Evolutionary conservation across 1,140 invertebrate genomes (phyloP), one percentile per base, ranked within the genome.

Genomic region (Riptortus pedestris): DNA sequence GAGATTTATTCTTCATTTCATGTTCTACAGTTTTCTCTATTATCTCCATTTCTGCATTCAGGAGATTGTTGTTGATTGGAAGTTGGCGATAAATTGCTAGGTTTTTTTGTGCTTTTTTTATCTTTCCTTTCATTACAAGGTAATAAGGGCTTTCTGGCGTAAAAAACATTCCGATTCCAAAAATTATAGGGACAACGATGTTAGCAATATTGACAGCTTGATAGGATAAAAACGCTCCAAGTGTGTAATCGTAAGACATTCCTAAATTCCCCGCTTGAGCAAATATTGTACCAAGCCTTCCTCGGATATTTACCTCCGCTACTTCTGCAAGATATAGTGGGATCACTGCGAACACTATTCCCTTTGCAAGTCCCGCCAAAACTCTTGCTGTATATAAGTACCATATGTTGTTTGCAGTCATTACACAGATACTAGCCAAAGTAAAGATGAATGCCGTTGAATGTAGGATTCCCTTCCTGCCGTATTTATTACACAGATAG

Each of bases 271-370:
- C 81, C 69, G 87, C 87, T 5, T 90, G 73, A 71, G 93, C 89
- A 66, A 91, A 82, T 62, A 90, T 84, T 0, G 90, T 88, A 11
- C 89, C 90, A 0, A 71, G 12, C 1, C 65, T 65, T 14, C 71
- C 71, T 26, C 71, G 65, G 5, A 69, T 75, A 16, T 47, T 20
- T 1, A 60, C 60, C 11, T 62, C 64, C 1, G 69, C 84, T 33
- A 92, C 90, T 76, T 93, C 91, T 27, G 88, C 88, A 63, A 90
- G 81, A 73, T 92, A 93, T 79, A 93, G 87, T 0, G 90, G 89
- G 1, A 84, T 79, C 9, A 84, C 81, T 0, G 89, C 86, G 73
- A 88, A 90, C 0, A 84, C 77, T 66, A 88, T 80, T 0, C 89
- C 87, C 4, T 87, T 79, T 1, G 80, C 82, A 7, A 91, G 69